Conservation (phyloP, 2,888 invertebrate species). For the Lasioglossum leucozonium region DNA sequence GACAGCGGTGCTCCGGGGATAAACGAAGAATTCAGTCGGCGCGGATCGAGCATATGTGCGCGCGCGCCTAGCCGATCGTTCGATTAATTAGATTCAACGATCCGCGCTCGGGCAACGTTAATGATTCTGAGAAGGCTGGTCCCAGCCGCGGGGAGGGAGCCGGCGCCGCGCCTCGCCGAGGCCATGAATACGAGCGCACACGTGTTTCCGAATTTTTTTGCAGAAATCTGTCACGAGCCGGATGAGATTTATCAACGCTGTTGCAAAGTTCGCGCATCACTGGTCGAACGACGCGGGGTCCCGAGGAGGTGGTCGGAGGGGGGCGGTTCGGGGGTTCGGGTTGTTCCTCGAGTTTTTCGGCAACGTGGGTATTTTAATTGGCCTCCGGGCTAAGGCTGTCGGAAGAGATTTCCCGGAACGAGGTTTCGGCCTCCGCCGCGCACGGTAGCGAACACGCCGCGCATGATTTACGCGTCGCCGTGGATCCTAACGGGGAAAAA, state of each 20-base stretch:
- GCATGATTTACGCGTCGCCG: conserved; percentile 57
- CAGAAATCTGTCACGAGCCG: conserved; percentile 72
- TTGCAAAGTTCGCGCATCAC: conserved; percentile 70
- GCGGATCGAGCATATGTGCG: neutral
- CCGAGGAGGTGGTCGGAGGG: neutral
- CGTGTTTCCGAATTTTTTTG: conserved; percentile 71
- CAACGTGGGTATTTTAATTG: conserved; percentile 70
- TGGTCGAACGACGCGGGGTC: conserved; percentile 16
- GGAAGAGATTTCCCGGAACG: conserved; percentile 68
- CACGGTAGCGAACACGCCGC: conserved; percentile 11
- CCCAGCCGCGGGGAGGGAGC: conserved; percentile 1
- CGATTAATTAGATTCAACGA: conserved; percentile 64
- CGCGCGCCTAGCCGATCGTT: conserved; percentile 8
- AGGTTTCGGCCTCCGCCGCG: no score
- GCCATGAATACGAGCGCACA: conserved; percentile 55
- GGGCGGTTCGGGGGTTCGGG: no score
- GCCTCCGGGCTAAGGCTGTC: conserved; percentile 61
- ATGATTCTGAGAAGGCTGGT: conserved; percentile 67
- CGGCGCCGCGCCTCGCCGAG: neutral
- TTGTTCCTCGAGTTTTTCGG: conserved; percentile 62
- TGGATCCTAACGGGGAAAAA: conserved; percentile 31
- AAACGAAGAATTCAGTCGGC: conserved; percentile 28
- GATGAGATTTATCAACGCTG: conserved; percentile 76
- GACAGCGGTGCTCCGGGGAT: neutral
- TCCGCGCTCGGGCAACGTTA: conserved; percentile 48